These are phyloP conservation scores for Phytoseiulus persimilis DNA, from an alignment of 2,888 invertebrate genomes.

Conservation along the genomic window DNA sequence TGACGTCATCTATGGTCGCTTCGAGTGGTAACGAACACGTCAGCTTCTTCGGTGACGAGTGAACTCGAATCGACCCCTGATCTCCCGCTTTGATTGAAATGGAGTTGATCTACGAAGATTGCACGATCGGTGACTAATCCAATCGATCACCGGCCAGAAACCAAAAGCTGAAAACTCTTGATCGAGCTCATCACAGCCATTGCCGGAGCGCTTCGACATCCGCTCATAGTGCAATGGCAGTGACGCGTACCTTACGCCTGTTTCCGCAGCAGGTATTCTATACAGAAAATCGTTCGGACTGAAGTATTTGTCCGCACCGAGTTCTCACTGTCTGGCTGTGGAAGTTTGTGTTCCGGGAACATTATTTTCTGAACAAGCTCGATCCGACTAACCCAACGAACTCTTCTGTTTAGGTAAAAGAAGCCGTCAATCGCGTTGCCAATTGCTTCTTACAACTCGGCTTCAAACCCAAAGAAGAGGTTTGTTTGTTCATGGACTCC, in stretches of 20 bases:
- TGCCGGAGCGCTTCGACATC: neutral
- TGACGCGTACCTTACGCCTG: neutral
- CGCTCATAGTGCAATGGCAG: neutral
- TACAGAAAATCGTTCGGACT: neutral
- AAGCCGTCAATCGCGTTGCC: slow-evolving; percentile 72
- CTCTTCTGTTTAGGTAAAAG: slow-evolving; percentile 61
- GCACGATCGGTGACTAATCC: neutral
- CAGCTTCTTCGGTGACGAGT: too few species aligned
- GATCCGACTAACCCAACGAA: neutral
- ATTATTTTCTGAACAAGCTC: too few species aligned
- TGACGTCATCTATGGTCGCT: neutral
- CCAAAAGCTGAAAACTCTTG: neutral
- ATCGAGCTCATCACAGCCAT: neutral
- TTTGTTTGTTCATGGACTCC: slow-evolving; percentile 83
- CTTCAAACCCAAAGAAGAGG: slow-evolving; percentile 75
- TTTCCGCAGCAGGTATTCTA: neutral
- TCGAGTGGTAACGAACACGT: neutral
- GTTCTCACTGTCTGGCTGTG: neutral
- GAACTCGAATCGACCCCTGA: too few species aligned
- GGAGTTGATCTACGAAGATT: too few species aligned
- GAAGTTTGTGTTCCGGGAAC: too few species aligned
- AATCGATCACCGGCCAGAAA: neutral
- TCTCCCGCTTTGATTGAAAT: too few species aligned
- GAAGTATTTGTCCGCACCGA: neutral
- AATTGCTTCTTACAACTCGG: slow-evolving; percentile 70